Evolutionary conservation across 2,797 vertebrate genomes (phyloP).

Genomic region (Galagoides demidoff): DNA sequence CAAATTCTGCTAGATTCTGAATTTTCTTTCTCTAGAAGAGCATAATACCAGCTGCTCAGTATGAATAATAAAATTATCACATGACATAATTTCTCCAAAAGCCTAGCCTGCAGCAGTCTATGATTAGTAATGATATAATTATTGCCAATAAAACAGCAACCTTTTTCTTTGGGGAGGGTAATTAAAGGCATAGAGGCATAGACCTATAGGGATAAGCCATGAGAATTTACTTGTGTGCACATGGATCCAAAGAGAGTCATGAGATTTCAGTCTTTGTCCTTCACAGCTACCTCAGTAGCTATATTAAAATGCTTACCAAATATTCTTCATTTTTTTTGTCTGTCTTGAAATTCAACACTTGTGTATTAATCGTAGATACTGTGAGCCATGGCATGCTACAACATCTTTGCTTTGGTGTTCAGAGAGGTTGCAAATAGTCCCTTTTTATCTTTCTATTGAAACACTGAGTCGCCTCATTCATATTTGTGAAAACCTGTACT

Average conservation of each 20-base stretch:
- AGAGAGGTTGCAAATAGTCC: neutral
- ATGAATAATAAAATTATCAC: neutral
- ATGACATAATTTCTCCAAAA: neutral
- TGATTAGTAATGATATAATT: neutral
- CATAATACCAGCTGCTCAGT: neutral
- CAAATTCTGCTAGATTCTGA: neutral
- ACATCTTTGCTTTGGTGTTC: neutral
- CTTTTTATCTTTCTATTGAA: neutral
- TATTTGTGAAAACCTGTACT: neutral
- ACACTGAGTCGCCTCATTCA: neutral
- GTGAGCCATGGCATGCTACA: neutral
- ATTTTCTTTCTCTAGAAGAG: neutral
- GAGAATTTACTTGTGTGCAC: neutral
- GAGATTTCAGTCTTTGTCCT: neutral
- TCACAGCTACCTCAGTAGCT: neutral
- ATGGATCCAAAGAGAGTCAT: neutral
- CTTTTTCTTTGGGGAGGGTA: neutral
- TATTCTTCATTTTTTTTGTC: neutral
- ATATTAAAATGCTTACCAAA: neutral
- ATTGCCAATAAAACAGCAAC: neutral
- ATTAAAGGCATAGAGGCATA: neutral
- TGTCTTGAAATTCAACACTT: neutral
- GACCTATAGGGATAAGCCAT: fast-evolving
- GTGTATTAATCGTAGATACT: neutral
- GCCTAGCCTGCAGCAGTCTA: neutral